Conservation (phyloP, 2,888 invertebrate species). For the Drosophila rellima region DNA sequence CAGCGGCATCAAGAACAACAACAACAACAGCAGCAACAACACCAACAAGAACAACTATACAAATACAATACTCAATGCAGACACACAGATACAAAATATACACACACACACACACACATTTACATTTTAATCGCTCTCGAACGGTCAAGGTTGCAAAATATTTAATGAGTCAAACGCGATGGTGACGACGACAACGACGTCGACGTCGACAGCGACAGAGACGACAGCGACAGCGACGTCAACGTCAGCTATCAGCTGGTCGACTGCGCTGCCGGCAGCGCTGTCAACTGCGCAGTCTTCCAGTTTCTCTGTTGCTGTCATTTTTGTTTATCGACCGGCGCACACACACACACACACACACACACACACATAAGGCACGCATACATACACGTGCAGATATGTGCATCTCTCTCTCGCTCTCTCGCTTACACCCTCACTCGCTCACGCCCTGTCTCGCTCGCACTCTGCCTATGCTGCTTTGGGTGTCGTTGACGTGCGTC, state of each 20-base stretch:
- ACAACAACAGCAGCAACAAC: constrained; percentile 14
- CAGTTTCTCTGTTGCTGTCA: constrained; percentile 53
- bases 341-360: constrained; percentile 23
- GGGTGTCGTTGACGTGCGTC: constrained; percentile 55
- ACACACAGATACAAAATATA: constrained; percentile 24
- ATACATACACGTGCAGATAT: constrained; percentile 32
- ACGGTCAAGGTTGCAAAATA: constrained; percentile 83
- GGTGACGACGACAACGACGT: constrained; percentile 30
- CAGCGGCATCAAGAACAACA: constrained; percentile 19
- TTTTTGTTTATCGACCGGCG: constrained; percentile 65
- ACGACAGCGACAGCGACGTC: constrained; percentile 28
- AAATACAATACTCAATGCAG: constrained; percentile 30
- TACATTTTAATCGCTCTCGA: constrained; percentile 79
- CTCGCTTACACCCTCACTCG: background rate
- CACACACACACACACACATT: constrained; percentile 26
- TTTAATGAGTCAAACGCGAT: constrained; percentile 79
- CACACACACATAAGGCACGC: constrained; percentile 5
- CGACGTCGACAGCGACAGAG: constrained; percentile 24
- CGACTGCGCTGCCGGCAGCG: constrained; percentile 39
- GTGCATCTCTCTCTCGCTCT: constrained; percentile 22
- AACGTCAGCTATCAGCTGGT: constrained; percentile 57
- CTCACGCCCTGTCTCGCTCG: background rate
- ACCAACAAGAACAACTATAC: constrained; percentile 40
- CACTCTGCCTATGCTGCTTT: constrained; percentile 14
- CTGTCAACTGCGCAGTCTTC: constrained; percentile 49